Evolutionary conservation across 37 sponge, comb jelly and placozoan species (phyloP), one percentile per base, ranked within the genome.

Genomic region (Chondrosia reniformis): DNA sequence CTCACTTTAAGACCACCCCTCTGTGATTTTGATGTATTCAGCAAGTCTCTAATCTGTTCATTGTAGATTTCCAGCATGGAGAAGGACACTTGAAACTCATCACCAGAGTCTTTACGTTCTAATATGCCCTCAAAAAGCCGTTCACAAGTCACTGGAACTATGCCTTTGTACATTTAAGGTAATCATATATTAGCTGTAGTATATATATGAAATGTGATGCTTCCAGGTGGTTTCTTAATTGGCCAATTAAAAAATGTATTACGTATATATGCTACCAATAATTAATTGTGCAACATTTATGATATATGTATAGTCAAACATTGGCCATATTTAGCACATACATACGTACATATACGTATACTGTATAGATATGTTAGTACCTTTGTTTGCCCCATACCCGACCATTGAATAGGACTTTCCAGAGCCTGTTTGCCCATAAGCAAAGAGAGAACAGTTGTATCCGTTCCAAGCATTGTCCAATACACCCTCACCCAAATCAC

Each of bases 31-130:
- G 43, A 52, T 24, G 71, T 45, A 46, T 78, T 83, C 10, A 90
- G 76, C 52, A 90, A 41, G 46, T 90, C 91, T 46, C 87, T 46
- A 25, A 85, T 84, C 80, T 84, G 91, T 44, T 90, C 91, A 59
- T 90, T 90, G 84, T 90, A 90, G 57, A 90, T 90, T 61, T 90
- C 91, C 59, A 90, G 59, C 91, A 90, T 90, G 42, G 77, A 82
- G 27, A 90, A 65, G 1, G 52, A 42, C 22, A 90, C 87, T 45
- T 90, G 82, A 72, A 78, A 86, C 77, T 86, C 80, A 28, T 43
- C 66, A 3, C 80, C 79, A 1, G 46, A 46, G 4, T 36, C 65
- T 33, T 55, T n/a, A 56, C 79, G 86, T 41, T 63, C 84, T 33
- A 46, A 74, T 30, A 90, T 86, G 21, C 76, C 77, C 27, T 54